phyloP scores from a whole-genome alignment of 2,113 vertebrate species.

The Ailurus styani region DNA sequence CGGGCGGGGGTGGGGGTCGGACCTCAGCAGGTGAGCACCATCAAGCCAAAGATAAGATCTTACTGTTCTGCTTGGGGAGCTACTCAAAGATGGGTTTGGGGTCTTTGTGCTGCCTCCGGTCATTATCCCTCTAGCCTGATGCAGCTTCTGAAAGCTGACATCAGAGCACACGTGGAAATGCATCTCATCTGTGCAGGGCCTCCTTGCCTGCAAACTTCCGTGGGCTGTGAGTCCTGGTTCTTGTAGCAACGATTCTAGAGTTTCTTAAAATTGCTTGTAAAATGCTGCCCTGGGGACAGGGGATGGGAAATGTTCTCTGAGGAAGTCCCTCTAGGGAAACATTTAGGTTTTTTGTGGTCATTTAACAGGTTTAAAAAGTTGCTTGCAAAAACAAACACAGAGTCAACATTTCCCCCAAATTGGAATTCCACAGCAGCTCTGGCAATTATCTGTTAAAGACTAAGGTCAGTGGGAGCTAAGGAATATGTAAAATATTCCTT shows the following conservation, averaged over 20 bases:
- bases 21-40: fast-evolving
- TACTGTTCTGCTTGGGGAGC: background rate
- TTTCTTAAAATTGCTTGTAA: background rate
- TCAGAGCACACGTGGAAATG: background rate
- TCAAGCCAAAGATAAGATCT: fast-evolving
- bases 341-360: background rate
- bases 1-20: too few species aligned
- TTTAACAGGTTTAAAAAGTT: background rate
- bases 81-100: background rate
- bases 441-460: background rate
- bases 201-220: background rate
- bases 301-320: background rate
- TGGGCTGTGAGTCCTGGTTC: background rate
- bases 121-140: background rate
- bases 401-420: background rate
- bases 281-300: background rate
- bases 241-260: background rate
- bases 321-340: background rate
- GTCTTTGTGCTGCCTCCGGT: background rate
- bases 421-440: background rate
- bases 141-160: background rate
- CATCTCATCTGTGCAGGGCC: fast-evolving
- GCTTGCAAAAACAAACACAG: background rate
- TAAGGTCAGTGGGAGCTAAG: background rate
- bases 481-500: background rate